These are phyloP conservation scores for Notarius quadriscutis DNA, from an alignment of 2,113 vertebrate genomes.

Conservation along the genomic window DNA sequence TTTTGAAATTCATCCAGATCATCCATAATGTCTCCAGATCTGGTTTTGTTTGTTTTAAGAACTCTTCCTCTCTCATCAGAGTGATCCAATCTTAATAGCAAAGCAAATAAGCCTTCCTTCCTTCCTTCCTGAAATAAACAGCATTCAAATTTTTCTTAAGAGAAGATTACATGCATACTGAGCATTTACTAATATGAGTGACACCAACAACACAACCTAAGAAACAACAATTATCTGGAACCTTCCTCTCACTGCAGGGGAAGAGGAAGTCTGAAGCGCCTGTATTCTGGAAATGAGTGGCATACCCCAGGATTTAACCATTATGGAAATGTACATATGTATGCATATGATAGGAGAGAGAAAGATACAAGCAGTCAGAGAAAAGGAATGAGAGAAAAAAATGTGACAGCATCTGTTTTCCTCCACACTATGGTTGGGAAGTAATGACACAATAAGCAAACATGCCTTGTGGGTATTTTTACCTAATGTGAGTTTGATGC, in stretches of 20 bases:
- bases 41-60: not conserved
- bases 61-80: not conserved
- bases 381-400: conserved; percentile 18
- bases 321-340: conserved; percentile 10
- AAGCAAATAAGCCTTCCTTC: not conserved
- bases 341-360: not conserved
- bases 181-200: not conserved
- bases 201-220: conserved; percentile 13
- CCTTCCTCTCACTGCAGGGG: not conserved
- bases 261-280: not conserved
- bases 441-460: conserved; percentile 46
- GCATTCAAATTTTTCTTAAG: not conserved
- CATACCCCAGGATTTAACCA: not conserved
- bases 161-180: not conserved
- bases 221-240: conserved; percentile 19
- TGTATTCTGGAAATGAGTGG: not conserved
- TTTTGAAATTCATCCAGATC: not conserved
- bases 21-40: not conserved
- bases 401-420: conserved; percentile 12
- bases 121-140: not conserved
- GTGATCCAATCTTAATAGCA: not conserved
- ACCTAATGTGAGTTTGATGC: conserved; percentile 44
- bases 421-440: conserved; percentile 17
- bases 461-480: conserved; percentile 37
- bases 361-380: conserved; percentile 15